Percentiles rank a stretch among this genome's conserved stretches.
Conservation (phyloP, 2,888 invertebrate genomes). For the Tethea ocularis region DNA sequence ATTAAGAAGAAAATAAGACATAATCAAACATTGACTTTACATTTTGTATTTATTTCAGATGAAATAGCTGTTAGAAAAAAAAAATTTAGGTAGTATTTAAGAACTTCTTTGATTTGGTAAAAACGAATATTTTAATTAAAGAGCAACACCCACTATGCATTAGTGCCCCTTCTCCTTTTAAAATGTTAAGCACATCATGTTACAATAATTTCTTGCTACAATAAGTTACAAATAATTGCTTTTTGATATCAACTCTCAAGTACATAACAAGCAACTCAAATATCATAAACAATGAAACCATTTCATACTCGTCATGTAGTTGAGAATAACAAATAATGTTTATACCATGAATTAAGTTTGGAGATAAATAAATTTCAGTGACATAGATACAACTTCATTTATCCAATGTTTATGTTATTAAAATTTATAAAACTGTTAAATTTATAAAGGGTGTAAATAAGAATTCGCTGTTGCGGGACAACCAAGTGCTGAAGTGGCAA, state of each 20-base stretch:
- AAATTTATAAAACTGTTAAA: slow-evolving; percentile 16
- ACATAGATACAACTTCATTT: neutral
- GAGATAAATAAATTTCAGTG: neutral
- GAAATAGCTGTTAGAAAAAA: no score
- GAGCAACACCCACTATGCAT: no score
- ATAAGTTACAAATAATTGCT: neutral
- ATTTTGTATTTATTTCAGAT: no score
- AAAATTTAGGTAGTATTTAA: no score
- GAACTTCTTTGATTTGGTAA: no score
- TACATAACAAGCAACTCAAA: neutral
- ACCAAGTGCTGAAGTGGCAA: slow-evolving; percentile 70
- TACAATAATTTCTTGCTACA: neutral
- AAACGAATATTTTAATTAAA: no score
- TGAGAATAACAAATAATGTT: neutral
- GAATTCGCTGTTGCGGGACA: slow-evolving; percentile 69
- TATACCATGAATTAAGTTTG: neutral
- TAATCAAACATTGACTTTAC: no score
- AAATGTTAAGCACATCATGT: neutral
- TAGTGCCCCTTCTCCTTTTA: no score
- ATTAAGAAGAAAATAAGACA: no score
- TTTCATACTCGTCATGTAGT: neutral
- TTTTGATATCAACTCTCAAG: neutral
- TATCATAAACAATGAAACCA: slow-evolving; percentile 5
- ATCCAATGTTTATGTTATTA: neutral
- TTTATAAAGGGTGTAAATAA: slow-evolving; percentile 26